These are phyloP conservation scores for Unio delphinus DNA, from an alignment of 2,888 invertebrate genomes.

Conservation along the genomic window DNA sequence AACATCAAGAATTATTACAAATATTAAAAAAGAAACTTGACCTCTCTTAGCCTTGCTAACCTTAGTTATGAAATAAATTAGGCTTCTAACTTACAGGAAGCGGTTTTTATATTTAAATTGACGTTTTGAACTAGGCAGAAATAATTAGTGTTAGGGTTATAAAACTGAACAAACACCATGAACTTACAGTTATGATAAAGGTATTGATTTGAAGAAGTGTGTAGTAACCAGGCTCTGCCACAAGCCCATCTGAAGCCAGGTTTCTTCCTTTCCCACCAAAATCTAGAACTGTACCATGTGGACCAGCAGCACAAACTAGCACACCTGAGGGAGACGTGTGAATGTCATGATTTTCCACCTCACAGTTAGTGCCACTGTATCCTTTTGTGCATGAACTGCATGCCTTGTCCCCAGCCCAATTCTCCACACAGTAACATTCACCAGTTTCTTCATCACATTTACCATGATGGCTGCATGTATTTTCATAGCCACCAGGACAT, in stretches of 20 bases:
- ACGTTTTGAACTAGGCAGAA: too few species aligned
- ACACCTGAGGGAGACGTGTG: slow-evolving; percentile 4
- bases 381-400: slow-evolving; percentile 27
- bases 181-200: too few species aligned
- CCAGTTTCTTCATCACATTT: slow-evolving; percentile 32
- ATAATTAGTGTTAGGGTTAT: too few species aligned
- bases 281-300: slow-evolving; percentile 6
- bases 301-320: slow-evolving; percentile 6
- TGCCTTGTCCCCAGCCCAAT: slow-evolving; percentile 10
- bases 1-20: too few species aligned
- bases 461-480: slow-evolving; percentile 39
- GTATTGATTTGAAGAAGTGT: too few species aligned
- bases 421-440: slow-evolving; percentile 23
- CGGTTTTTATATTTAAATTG: too few species aligned
- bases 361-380: slow-evolving; percentile 36
- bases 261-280: slow-evolving; percentile 13
- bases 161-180: too few species aligned
- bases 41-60: too few species aligned
- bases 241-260: neutral
- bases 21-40: too few species aligned
- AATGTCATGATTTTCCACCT: slow-evolving; percentile 5
- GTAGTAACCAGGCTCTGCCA: too few species aligned
- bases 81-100: too few species aligned
- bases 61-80: too few species aligned
- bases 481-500: slow-evolving; percentile 23